These are phyloP conservation scores for Phalacrocorax brasilianus DNA, from an alignment of 2,113 vertebrate species.

Conservation along the genomic window DNA sequence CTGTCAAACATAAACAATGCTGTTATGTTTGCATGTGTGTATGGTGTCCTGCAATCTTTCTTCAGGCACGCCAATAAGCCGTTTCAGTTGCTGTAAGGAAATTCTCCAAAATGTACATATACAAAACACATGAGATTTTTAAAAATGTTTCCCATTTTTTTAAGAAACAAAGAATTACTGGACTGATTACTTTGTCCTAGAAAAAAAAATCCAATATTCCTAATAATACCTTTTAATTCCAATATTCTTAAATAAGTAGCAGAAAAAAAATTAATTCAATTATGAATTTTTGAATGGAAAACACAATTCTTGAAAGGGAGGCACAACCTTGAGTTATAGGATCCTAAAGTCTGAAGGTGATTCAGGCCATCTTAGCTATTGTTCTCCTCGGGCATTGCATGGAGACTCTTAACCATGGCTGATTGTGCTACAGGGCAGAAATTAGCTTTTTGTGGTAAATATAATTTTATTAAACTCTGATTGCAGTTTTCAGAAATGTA, in stretches of 20 bases:
- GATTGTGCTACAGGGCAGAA: neutral
- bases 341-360: neutral
- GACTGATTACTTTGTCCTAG: neutral
- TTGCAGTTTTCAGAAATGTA: neutral
- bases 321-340: neutral
- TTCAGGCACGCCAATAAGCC: neutral
- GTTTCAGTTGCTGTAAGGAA: neutral
- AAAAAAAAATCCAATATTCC: neutral
- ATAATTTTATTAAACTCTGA: neutral
- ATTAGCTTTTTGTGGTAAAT: neutral
- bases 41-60: neutral
- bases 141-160: neutral
- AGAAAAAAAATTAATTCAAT: neutral
- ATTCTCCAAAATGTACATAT: neutral
- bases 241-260: neutral
- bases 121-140: neutral
- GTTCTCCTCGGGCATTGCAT: neutral
- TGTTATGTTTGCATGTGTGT: neutral
- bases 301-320: neutral
- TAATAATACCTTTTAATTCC: neutral
- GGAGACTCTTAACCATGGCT: neutral
- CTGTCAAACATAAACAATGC: neutral
- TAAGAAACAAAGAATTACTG: neutral
- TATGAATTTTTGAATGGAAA: neutral
- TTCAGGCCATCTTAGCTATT: neutral